phyloP scores from a whole-genome alignment of 1,140 invertebrate genomes.

The Euura saliciscinereae region DNA sequence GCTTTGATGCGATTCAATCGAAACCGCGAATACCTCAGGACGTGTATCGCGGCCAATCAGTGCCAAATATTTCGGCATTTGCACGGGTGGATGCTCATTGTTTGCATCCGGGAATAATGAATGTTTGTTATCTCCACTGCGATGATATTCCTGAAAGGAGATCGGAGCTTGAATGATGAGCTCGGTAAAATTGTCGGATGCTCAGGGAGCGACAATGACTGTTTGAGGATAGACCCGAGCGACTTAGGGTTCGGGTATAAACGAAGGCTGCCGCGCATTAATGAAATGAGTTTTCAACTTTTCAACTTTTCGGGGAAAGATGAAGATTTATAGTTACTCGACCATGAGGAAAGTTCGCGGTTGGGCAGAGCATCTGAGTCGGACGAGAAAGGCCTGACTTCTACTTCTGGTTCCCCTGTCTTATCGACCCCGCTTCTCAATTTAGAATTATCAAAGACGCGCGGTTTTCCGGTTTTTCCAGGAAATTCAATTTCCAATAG shows the following conservation, averaged over 20 bases:
- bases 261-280: background rate
- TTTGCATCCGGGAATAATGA: too few species aligned
- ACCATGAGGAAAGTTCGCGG: background rate
- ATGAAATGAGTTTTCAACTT: slow-evolving; percentile 5
- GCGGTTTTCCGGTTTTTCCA: background rate
- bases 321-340: slow-evolving; percentile 2
- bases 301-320: background rate
- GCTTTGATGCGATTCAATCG: slow-evolving; percentile 4
- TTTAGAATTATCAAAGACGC: background rate
- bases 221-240: too few species aligned
- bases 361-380: background rate
- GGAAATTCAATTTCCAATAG: background rate
- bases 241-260: too few species aligned
- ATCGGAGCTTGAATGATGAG: too few species aligned
- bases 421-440: background rate
- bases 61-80: background rate
- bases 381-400: background rate
- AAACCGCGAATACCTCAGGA: background rate
- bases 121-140: too few species aligned
- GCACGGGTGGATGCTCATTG: too few species aligned
- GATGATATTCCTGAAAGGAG: too few species aligned
- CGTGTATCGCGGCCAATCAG: background rate
- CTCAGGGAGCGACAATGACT: too few species aligned
- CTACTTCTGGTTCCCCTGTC: background rate
- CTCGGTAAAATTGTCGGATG: too few species aligned